Evolutionary conservation across 2,797 vertebrate genomes (phyloP).

Genomic region (Anolis apletophallus): DNA sequence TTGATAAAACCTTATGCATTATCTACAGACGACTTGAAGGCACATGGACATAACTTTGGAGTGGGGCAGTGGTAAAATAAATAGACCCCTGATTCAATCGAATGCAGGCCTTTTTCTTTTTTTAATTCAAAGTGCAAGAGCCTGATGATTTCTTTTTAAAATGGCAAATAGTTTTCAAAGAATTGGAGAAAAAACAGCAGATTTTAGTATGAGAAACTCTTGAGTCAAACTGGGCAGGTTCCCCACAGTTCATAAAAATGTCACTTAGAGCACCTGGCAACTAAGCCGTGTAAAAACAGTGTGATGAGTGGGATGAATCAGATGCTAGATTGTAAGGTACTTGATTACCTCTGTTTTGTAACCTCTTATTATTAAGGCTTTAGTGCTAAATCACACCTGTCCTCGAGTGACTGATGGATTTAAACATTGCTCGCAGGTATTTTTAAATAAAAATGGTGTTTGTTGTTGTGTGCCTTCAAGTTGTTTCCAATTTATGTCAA

Average conservation of each 20-base stretch:
- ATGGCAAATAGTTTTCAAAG: background rate
- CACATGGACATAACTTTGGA: background rate
- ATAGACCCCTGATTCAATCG: background rate
- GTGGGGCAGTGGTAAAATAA: background rate
- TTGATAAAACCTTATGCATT: too few relatives aligned
- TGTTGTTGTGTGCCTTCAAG: too few relatives aligned
- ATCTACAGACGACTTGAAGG: too few relatives aligned
- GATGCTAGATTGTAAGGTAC: background rate
- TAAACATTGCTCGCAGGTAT: background rate
- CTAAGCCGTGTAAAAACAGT: background rate
- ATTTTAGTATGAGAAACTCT: background rate
- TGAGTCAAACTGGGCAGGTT: background rate
- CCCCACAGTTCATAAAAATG: slow-evolving; percentile 1
- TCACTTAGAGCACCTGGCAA: background rate
- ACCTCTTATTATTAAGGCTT: background rate
- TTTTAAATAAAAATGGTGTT: background rate
- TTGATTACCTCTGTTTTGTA: background rate
- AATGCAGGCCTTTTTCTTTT: background rate
- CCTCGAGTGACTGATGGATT: background rate
- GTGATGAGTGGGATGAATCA: slow-evolving; percentile 9
- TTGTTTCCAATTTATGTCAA: too few relatives aligned
- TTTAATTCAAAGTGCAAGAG: background rate
- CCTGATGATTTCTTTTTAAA: background rate
- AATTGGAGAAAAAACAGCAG: background rate
- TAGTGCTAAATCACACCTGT: background rate